A percentile compares a stretch with the other conserved stretches of the same genome.
Conservation (phyloP, 2,797 vertebrate species). For the Allobates femoralis region DNA sequence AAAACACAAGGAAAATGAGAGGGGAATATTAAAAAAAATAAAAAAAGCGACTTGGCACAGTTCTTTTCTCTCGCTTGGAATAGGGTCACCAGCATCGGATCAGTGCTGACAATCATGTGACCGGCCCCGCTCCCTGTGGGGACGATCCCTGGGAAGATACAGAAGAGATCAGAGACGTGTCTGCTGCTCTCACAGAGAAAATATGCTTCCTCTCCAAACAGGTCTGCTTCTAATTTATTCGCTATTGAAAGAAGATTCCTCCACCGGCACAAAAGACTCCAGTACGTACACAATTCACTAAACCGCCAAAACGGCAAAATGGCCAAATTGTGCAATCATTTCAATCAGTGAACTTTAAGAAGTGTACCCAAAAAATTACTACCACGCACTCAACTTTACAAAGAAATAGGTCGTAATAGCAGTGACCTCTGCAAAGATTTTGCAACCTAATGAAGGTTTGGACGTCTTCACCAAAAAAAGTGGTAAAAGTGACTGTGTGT, state of each 20-base stretch:
- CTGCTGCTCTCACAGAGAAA: slow-evolving; percentile 67
- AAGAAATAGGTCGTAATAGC: too few relatives aligned
- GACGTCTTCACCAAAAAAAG: too few relatives aligned
- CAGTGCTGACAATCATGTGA: slow-evolving; percentile 80
- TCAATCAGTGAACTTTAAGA: not conserved
- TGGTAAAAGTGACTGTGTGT: too few relatives aligned
- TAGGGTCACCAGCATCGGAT: slow-evolving; percentile 83
- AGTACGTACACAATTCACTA: not conserved
- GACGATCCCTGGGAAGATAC: slow-evolving; percentile 71
- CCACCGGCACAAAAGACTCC: not conserved
- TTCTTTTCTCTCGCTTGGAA: slow-evolving; percentile 84
- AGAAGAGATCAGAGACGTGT: slow-evolving; percentile 68
- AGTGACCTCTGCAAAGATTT: too few relatives aligned
- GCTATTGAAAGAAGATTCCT: slow-evolving; percentile 28
- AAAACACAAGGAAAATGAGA: slow-evolving; percentile 70
- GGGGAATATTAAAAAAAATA: slow-evolving; percentile 61
- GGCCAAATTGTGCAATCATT: not conserved
- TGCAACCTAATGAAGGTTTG: too few relatives aligned
- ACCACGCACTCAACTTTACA: not conserved
- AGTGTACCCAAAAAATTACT: not conserved
- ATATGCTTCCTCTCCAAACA: slow-evolving; percentile 64
- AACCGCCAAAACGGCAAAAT: not conserved
- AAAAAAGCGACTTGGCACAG: slow-evolving; percentile 79
- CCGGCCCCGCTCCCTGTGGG: slow-evolving; percentile 70
- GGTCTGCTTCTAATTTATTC: slow-evolving; percentile 61